phyloP scores from a whole-genome alignment of 2,113 vertebrate species.

The Platysteira castanea region DNA sequence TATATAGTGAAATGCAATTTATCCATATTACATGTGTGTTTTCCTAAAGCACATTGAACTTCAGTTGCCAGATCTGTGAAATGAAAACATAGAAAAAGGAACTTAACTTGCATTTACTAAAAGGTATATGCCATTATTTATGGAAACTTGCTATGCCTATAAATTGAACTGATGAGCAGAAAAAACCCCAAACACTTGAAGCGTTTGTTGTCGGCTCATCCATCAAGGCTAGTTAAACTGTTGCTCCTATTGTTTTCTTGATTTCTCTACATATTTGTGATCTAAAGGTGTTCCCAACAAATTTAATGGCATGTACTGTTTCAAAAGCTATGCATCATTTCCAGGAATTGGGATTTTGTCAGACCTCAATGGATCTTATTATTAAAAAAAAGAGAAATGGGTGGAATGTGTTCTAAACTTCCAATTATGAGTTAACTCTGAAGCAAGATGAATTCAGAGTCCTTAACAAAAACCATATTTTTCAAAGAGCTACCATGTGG shows the following conservation, averaged over 20 bases:
- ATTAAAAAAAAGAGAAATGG: background rate
- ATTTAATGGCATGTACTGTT: background rate
- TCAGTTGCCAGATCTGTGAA: background rate
- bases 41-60: background rate
- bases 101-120: background rate
- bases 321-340: background rate
- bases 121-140: background rate
- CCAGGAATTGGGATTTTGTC: background rate
- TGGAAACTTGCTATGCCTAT: background rate
- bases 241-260: background rate
- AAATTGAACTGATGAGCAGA: background rate
- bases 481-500: constrained; percentile 14
- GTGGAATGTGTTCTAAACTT: background rate
- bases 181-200: background rate
- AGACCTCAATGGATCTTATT: background rate
- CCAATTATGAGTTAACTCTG: background rate
- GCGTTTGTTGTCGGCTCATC: background rate
- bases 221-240: background rate
- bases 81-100: background rate
- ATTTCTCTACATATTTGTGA: background rate
- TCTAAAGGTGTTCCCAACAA: background rate
- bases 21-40: background rate
- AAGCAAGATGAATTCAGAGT: background rate
- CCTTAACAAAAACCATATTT: background rate
- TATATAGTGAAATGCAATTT: background rate